A percentile compares a stretch with the other conserved stretches of the same genome.
These are phyloP conservation scores for Narcine bancroftii DNA, from an alignment of 2,113 vertebrate species.

Conservation along the genomic window DNA sequence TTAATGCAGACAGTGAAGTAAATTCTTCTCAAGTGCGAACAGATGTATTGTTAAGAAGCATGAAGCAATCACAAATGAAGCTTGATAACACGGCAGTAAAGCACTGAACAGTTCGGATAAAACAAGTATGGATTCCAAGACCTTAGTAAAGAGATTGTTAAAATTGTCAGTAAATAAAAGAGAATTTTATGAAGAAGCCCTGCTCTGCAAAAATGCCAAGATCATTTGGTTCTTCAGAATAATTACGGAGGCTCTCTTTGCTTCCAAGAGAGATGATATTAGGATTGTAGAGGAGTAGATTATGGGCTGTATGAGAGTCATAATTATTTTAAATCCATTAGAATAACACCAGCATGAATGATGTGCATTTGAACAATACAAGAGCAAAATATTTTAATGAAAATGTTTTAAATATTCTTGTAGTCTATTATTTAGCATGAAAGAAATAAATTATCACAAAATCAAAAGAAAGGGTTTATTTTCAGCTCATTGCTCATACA, in stretches of 20 bases:
- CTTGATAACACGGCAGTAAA: not conserved
- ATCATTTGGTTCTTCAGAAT: not conserved
- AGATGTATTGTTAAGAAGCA: not conserved
- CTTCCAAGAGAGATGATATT: not conserved
- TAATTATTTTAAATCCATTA: constrained; percentile 1
- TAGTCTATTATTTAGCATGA: not conserved
- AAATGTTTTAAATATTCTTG: constrained; percentile 6
- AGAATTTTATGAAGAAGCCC: not conserved
- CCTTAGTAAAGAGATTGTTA: not conserved
- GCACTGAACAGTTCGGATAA: not conserved
- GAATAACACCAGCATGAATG: not conserved
- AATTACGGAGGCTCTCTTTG: not conserved
- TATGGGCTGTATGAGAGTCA: not conserved
- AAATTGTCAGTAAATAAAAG: not conserved
- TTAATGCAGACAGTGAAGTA: not conserved
- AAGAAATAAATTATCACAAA: not conserved
- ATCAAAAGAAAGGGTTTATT: not conserved
- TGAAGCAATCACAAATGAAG: not conserved
- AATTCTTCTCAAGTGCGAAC: not conserved
- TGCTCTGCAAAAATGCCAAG: not conserved
- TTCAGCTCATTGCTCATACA: not conserved
- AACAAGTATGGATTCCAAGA: not conserved
- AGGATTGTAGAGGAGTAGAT: not conserved
- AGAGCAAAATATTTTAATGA: not conserved
- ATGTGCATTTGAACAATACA: not conserved